These are phyloP conservation scores for Smittia aterrima DNA, from an alignment of 2,888 invertebrate species.

Conservation along the genomic window DNA sequence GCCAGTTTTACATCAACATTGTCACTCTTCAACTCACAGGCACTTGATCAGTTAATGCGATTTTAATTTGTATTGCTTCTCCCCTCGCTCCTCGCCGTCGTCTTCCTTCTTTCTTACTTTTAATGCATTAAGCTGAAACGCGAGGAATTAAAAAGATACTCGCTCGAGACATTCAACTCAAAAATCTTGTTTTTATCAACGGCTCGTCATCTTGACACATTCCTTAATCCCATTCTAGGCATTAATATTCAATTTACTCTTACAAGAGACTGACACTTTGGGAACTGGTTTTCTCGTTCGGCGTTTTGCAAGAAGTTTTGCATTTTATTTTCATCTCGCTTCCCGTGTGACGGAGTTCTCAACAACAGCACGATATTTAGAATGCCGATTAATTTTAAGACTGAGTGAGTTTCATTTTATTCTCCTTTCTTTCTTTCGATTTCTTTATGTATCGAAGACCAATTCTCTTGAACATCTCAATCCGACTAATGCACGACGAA, in stretches of 20 bases:
- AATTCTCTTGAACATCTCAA: neutral
- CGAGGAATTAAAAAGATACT: slow-evolving; percentile 20
- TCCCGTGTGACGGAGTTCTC: too few species aligned
- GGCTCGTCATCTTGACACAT: slow-evolving; percentile 40
- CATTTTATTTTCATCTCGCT: neutral
- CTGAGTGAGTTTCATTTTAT: neutral
- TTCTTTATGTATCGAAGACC: neutral
- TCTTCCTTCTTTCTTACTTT: neutral
- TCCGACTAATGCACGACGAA: neutral
- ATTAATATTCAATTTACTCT: slow-evolving; percentile 14
- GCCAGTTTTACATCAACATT: slow-evolving; percentile 39
- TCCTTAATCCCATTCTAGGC: slow-evolving; percentile 22
- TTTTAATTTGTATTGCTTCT: slow-evolving; percentile 31
- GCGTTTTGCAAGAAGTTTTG: neutral
- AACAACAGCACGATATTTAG: slow-evolving; percentile 18
- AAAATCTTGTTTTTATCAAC: slow-evolving; percentile 39
- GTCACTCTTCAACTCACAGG: slow-evolving; percentile 21
- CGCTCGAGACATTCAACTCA: slow-evolving; percentile 27
- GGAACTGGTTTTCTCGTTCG: slow-evolving; percentile 10
- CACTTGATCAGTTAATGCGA: slow-evolving; percentile 37
- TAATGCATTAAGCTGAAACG: neutral
- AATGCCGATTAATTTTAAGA: slow-evolving; percentile 37
- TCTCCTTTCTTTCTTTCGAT: neutral
- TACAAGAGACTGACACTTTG: slow-evolving; percentile 7
- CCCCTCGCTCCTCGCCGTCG: neutral